Conservation (phyloP, 2,888 invertebrate genomes). For the Drosophila heteroneura region DNA sequence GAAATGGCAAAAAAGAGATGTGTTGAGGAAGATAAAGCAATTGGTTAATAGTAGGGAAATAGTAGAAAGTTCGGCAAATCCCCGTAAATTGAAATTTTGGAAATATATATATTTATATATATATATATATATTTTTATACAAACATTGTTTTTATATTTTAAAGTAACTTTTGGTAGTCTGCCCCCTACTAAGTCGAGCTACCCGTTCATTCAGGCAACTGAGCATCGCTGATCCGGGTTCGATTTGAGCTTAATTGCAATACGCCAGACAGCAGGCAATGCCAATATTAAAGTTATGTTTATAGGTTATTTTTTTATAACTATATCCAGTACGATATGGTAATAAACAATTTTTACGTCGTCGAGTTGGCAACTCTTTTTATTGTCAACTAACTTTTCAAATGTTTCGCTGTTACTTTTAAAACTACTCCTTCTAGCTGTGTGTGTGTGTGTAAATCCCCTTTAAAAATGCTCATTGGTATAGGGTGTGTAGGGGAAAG, state of each 20-base stretch:
- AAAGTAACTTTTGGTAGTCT: not conserved
- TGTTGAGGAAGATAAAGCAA: not conserved
- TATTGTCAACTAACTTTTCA: slow-evolving; percentile 14
- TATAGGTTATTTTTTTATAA: not conserved
- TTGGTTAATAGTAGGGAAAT: not conserved
- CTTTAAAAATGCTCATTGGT: not conserved
- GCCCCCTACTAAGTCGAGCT: not conserved
- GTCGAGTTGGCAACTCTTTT: slow-evolving; percentile 17
- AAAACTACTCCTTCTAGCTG: slow-evolving; percentile 45
- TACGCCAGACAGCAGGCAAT: not conserved
- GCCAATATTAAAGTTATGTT: not conserved
- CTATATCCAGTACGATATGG: not conserved
- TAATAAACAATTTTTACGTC: not conserved
- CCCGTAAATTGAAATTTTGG: not conserved
- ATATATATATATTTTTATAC: not conserved
- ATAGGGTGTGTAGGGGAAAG: not conserved
- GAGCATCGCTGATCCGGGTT: not conserved
- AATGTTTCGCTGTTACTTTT: slow-evolving; percentile 30
- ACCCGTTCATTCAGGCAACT: not conserved
- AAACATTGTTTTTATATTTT: not conserved
- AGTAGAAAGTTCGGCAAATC: not conserved
- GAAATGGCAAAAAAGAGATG: not conserved
- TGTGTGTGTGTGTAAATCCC: slow-evolving; percentile 43
- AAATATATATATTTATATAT: not conserved
- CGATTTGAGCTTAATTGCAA: not conserved